Evolutionary conservation across 2,888 invertebrate genomes (phyloP).

Genomic region (Ochlodes sylvanus): DNA sequence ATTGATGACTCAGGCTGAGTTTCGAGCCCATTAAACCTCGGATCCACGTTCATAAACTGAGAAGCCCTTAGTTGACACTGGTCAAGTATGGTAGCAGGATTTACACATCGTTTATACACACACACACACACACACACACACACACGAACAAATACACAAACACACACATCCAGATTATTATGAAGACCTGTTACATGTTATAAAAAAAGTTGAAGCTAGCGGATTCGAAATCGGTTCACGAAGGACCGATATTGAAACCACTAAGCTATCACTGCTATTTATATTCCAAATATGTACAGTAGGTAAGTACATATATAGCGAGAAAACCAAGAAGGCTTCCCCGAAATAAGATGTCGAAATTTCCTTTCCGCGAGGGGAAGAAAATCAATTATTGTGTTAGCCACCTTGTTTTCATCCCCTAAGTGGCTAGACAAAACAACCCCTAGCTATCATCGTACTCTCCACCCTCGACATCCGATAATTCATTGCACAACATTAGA

Average conservation of each 20-base stretch:
- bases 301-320: not conserved
- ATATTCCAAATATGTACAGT: not conserved
- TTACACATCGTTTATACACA: no score
- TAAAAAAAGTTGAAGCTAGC: no score
- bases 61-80: no score
- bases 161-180: no score
- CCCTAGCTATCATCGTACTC: slow-evolving; percentile 50
- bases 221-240: not conserved
- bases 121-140: no score
- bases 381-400: slow-evolving; percentile 36
- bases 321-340: not conserved
- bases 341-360: slow-evolving; percentile 24
- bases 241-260: not conserved
- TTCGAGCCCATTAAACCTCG: no score
- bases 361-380: slow-evolving; percentile 21
- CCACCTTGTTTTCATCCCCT: slow-evolving; percentile 34
- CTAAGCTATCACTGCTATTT: not conserved
- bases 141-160: no score
- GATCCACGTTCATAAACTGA: no score
- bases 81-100: no score
- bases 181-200: no score
- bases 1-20: no score
- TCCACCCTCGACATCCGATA: slow-evolving; percentile 49
- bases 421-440: slow-evolving; percentile 42
- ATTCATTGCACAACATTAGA: slow-evolving; percentile 62